These are phyloP conservation scores for Zingel zingel DNA, from an alignment of 2,113 vertebrate genomes.

Conservation along the genomic window DNA sequence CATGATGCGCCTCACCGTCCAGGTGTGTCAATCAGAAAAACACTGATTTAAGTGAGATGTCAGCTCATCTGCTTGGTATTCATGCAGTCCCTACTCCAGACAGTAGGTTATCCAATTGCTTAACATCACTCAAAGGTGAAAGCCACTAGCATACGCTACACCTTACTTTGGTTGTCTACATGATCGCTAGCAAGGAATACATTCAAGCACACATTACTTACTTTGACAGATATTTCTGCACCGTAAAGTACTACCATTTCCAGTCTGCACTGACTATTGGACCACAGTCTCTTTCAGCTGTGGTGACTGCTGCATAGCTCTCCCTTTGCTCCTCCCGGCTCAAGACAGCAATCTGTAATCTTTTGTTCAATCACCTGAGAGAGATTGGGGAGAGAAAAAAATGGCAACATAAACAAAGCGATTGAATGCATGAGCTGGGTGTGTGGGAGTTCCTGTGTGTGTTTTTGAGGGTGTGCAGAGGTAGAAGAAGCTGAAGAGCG, in stretches of 20 bases:
- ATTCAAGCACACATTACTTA: not conserved
- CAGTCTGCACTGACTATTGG: conserved; percentile 21
- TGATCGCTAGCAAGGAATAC: conserved; percentile 5
- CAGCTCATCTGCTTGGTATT: conserved; percentile 61
- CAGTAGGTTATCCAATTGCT: conserved; percentile 38
- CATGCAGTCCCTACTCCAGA: conserved; percentile 34
- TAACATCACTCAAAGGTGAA: conserved; percentile 51
- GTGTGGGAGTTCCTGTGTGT: conserved; percentile 19
- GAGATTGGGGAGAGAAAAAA: conserved; percentile 35
- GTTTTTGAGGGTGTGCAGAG: conserved; percentile 27
- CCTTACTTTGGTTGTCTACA: conserved; percentile 27
- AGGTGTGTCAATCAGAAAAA: conserved; percentile 53
- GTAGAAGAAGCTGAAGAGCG: conserved; percentile 42
- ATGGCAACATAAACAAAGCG: conserved; percentile 41
- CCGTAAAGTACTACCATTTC: not conserved
- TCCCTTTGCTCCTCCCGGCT: conserved; percentile 48
- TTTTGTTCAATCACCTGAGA: conserved; percentile 70
- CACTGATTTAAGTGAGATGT: conserved; percentile 57
- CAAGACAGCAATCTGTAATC: conserved; percentile 72
- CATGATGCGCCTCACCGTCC: conserved; percentile 8
- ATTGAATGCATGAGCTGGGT: conserved; percentile 37
- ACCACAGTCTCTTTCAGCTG: conserved; percentile 28
- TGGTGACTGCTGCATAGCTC: conserved; percentile 47
- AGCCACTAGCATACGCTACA: conserved; percentile 1
- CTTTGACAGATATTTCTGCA: not conserved